Conservation (phyloP, 2,797 vertebrate species). For the Cirrhinus molitorella region DNA sequence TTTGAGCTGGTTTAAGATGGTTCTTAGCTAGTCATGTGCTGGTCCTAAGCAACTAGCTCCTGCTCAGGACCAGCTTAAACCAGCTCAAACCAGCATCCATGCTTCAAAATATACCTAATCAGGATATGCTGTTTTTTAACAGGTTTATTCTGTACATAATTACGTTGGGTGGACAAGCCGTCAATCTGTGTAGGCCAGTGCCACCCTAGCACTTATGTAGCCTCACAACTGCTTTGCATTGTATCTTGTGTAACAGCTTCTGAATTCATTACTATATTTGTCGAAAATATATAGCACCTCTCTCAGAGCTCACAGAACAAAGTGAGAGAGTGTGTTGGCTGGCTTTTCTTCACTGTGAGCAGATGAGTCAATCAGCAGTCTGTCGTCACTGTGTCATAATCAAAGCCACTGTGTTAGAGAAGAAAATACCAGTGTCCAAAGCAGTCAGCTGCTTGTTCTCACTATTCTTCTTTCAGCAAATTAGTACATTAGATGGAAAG, state of each 20-base stretch:
- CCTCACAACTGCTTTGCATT: slow-evolving; percentile 3
- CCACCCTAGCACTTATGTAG: not conserved
- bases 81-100: no score
- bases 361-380: slow-evolving; percentile 53
- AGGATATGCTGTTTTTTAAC: no score
- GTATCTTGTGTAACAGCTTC: not conserved
- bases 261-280: slow-evolving; percentile 25
- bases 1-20: no score
- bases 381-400: slow-evolving; percentile 54
- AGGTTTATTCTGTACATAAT: not conserved
- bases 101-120: no score
- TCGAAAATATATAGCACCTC: not conserved
- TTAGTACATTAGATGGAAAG: slow-evolving; percentile 10
- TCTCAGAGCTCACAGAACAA: slow-evolving; percentile 11
- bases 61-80: no score
- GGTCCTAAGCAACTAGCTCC: no score
- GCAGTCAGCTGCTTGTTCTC: slow-evolving; percentile 35
- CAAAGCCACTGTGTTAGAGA: slow-evolving; percentile 41
- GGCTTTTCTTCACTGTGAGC: slow-evolving; percentile 10
- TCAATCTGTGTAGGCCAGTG: no score
- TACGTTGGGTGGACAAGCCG: not conserved
- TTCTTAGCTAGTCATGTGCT: no score
- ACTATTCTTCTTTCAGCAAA: not conserved
- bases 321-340: slow-evolving; percentile 13
- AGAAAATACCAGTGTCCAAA: slow-evolving; percentile 21